These are phyloP conservation scores for Proterorhinus semilunaris DNA, from an alignment of 2,113 vertebrate species.

Conservation along the genomic window DNA sequence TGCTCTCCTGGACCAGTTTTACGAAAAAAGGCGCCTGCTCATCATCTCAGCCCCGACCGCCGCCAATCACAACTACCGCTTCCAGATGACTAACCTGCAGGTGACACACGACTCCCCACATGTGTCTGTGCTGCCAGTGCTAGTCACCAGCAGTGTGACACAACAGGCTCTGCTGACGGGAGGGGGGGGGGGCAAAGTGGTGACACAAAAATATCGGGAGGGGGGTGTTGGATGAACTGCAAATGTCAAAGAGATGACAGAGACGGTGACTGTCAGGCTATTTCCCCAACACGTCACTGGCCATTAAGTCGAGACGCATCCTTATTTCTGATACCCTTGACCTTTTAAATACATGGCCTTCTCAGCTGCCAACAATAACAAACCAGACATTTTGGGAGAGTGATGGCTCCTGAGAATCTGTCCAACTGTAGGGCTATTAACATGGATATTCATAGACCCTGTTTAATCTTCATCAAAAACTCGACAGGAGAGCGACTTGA, in stretches of 20 bases:
- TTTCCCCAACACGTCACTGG: slow-evolving; percentile 37
- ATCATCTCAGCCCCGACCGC: slow-evolving; percentile 94
- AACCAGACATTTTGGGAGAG: slow-evolving; percentile 3
- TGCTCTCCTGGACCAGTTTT: slow-evolving; percentile 95
- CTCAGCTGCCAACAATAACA: slow-evolving; percentile 4
- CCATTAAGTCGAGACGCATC: slow-evolving; percentile 32
- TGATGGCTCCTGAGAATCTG: neutral
- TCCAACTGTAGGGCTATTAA: neutral
- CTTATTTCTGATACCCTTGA: slow-evolving; percentile 33
- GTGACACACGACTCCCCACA: slow-evolving; percentile 68
- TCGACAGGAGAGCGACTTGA: neutral
- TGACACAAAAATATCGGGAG: slow-evolving; percentile 13
- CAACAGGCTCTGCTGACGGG: neutral
- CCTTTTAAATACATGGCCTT: slow-evolving; percentile 35
- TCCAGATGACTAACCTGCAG: slow-evolving; percentile 94
- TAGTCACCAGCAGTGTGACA: neutral
- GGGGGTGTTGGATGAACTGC: slow-evolving; percentile 18
- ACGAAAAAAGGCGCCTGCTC: slow-evolving; percentile 93
- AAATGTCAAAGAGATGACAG: slow-evolving; percentile 34
- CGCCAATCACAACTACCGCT: slow-evolving; percentile 92
- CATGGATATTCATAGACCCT: neutral
- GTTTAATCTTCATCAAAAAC: slow-evolving; percentile 2
- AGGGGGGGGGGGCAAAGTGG: slow-evolving; percentile 19
- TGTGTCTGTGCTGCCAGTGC: neutral
- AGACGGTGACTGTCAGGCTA: slow-evolving; percentile 32